phyloP scores from a whole-genome alignment of 2,888 invertebrate genomes.

The Stegana nigrithorax region DNA sequence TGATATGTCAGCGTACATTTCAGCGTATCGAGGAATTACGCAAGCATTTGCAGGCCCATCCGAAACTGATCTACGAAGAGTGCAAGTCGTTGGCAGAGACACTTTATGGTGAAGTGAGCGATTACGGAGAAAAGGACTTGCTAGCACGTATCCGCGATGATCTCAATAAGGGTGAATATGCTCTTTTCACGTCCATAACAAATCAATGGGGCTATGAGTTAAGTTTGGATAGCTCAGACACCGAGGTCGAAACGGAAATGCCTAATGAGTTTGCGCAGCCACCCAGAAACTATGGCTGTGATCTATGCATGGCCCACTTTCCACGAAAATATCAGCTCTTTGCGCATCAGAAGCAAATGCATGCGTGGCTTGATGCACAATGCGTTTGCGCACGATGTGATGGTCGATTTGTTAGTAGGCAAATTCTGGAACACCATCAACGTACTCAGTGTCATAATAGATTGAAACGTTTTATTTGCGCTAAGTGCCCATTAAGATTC shows the following conservation, averaged over 20 bases:
- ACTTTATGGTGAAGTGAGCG: not conserved
- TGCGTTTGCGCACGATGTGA: conserved; percentile 69
- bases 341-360: conserved; percentile 36
- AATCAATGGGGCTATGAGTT: conserved; percentile 65
- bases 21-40: conserved; percentile 35
- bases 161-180: not conserved
- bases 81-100: not conserved
- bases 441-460: conserved; percentile 55
- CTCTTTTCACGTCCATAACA: conserved; percentile 54
- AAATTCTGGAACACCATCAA: conserved; percentile 70
- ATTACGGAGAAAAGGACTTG: not conserved
- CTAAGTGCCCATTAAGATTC: conserved; percentile 41
- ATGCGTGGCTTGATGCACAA: conserved; percentile 67
- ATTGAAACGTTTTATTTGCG: conserved; percentile 40
- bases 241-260: conserved; percentile 17
- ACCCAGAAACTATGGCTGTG: conserved; percentile 24
- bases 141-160: not conserved
- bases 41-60: conserved; percentile 38
- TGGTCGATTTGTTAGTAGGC: conserved; percentile 69
- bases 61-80: conserved; percentile 20
- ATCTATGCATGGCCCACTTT: conserved; percentile 34
- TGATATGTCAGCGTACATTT: conserved; percentile 46
- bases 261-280: not conserved
- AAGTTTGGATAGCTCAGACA: conserved; percentile 54
- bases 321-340: conserved; percentile 41